phyloP scores from a whole-genome alignment of 2,797 vertebrate species.

The Simalia tracyae region DNA sequence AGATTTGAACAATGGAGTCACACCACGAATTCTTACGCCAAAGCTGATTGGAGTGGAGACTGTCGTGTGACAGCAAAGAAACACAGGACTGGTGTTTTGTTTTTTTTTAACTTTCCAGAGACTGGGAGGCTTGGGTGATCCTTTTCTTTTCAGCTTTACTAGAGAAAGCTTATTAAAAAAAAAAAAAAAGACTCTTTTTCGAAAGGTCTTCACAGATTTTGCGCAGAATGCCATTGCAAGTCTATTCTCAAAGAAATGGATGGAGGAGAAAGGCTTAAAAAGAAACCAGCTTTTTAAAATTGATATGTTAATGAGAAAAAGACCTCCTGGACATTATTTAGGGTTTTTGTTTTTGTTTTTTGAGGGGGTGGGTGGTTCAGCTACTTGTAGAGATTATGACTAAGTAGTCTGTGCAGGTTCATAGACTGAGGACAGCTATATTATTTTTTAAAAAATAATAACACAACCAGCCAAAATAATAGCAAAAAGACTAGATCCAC shows the following conservation, averaged over 20 bases:
- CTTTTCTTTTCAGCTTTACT: slow-evolving; percentile 49
- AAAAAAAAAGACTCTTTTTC: slow-evolving; percentile 58
- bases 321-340: slow-evolving; percentile 17
- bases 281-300: slow-evolving; percentile 54
- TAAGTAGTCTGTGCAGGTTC: slow-evolving; percentile 83
- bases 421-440: slow-evolving; percentile 76
- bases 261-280: slow-evolving; percentile 48
- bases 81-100: not conserved
- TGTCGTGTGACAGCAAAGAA: slow-evolving; percentile 76
- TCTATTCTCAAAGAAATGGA: slow-evolving; percentile 30
- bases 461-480: slow-evolving; percentile 65
- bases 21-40: slow-evolving; percentile 94
- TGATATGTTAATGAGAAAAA: slow-evolving; percentile 37
- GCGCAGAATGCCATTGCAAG: slow-evolving; percentile 55
- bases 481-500: slow-evolving; percentile 50
- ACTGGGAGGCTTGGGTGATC: slow-evolving; percentile 16
- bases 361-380: slow-evolving; percentile 31
- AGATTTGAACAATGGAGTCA: slow-evolving; percentile 95
- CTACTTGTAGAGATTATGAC: slow-evolving; percentile 70
- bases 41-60: slow-evolving; percentile 95
- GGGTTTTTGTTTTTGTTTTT: slow-evolving; percentile 14
- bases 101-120: slow-evolving; percentile 46
- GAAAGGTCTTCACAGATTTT: slow-evolving; percentile 53
- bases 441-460: slow-evolving; percentile 57
- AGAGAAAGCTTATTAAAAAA: slow-evolving; percentile 5